Percentiles rank a stretch among this genome's conserved stretches.
These are phyloP conservation scores for Perithous albicinctus DNA, from an alignment of 2,888 invertebrate species.

Conservation along the genomic window DNA sequence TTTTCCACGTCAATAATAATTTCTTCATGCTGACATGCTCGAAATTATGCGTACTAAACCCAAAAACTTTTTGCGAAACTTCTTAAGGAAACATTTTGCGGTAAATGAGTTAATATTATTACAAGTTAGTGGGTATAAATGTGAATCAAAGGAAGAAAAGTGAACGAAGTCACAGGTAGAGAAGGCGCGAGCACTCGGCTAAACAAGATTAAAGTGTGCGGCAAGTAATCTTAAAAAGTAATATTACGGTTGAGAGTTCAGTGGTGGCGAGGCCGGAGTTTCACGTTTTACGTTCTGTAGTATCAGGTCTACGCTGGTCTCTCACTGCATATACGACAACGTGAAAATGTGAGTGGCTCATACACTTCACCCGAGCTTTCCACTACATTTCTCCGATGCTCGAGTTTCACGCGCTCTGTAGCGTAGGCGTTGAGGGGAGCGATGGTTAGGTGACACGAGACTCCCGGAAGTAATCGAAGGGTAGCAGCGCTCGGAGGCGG, in stretches of 20 bases:
- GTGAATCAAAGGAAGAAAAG: slow-evolving; percentile 13
- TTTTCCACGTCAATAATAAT: slow-evolving; percentile 3
- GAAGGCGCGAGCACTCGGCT: slow-evolving; percentile 22
- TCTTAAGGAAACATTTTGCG: not conserved
- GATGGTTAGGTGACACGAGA: not conserved
- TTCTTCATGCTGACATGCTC: not conserved
- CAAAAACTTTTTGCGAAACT: not conserved
- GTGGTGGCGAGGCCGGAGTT: not conserved
- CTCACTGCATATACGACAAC: not conserved
- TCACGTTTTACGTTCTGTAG: slow-evolving; percentile 1
- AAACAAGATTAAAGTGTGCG: slow-evolving; percentile 40
- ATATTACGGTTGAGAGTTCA: slow-evolving; percentile 17
- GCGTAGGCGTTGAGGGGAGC: not conserved
- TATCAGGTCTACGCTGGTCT: not conserved
- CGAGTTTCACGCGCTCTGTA: not conserved
- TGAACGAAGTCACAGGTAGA: slow-evolving; percentile 9
- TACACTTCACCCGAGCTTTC: slow-evolving; percentile 15
- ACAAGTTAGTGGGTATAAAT: slow-evolving; percentile 4
- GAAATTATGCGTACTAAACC: not conserved
- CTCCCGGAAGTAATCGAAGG: slow-evolving; percentile 37
- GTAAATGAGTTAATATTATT: slow-evolving; percentile 10
- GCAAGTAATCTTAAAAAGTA: slow-evolving; percentile 29
- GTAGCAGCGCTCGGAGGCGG: not conserved
- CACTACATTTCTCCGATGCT: slow-evolving; percentile 9
- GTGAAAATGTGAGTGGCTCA: slow-evolving; percentile 20